Percentiles rank a stretch among this genome's conserved stretches.
Conservation (phyloP, 2,113 vertebrate genomes). For the Ariopsis seemanni region DNA sequence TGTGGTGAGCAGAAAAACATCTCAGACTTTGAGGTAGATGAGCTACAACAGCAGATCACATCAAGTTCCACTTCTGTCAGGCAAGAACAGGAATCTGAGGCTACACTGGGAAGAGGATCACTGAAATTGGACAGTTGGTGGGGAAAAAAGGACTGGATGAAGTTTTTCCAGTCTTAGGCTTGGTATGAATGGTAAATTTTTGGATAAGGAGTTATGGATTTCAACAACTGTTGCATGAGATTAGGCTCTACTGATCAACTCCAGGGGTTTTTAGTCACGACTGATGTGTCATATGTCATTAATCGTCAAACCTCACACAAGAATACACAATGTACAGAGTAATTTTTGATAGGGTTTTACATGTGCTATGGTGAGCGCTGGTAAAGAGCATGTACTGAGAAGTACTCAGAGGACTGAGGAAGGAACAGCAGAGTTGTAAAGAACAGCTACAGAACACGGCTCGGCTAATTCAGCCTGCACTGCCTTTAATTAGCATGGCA, state of each 20-base stretch:
- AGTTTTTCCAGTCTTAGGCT: background rate
- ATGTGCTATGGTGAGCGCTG: slow-evolving; percentile 27
- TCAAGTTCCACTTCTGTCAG: too few species aligned
- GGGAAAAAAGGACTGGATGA: background rate
- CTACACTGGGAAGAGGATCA: background rate
- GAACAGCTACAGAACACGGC: slow-evolving; percentile 31
- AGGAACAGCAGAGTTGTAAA: slow-evolving; percentile 27
- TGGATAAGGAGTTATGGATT: background rate
- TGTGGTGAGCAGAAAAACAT: background rate
- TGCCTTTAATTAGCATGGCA: slow-evolving; percentile 51
- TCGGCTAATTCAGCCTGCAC: slow-evolving; percentile 46
- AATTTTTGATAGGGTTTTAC: slow-evolving; percentile 24
- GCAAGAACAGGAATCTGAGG: background rate
- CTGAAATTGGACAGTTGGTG: background rate
- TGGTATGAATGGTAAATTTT: background rate
- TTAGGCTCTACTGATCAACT: background rate
- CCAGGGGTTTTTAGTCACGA: background rate
- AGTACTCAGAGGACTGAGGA: slow-evolving; percentile 24
- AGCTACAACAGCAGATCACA: too few species aligned
- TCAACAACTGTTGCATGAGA: background rate
- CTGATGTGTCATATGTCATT: slow-evolving; percentile 8
- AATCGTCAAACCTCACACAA: background rate
- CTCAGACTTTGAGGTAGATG: background rate
- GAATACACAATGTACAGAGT: slow-evolving; percentile 8
- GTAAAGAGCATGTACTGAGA: slow-evolving; percentile 1